These are phyloP conservation scores for Seriola quinqueradiata DNA, from an alignment of 2,113 vertebrate species.

Conservation along the genomic window DNA sequence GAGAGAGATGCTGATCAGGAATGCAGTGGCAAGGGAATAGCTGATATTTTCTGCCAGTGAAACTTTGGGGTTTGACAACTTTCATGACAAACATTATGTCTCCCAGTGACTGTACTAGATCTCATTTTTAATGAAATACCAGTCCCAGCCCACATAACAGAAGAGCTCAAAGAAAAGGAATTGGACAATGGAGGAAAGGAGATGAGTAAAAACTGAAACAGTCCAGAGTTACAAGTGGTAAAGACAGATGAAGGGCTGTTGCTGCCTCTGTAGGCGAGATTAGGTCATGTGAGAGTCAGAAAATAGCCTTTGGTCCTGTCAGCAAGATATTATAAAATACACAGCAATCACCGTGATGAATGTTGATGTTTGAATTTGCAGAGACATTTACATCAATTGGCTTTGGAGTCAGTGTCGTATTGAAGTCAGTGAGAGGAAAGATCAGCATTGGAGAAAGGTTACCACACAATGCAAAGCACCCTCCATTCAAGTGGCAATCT, in stretches of 20 bases:
- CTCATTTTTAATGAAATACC: slow-evolving; percentile 2
- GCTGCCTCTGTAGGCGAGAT: slow-evolving; percentile 12
- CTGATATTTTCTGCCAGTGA: slow-evolving; percentile 4
- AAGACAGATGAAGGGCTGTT: background rate
- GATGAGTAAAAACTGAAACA: background rate
- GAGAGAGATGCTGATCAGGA: slow-evolving; percentile 46
- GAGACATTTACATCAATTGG: background rate
- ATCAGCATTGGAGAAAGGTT: background rate
- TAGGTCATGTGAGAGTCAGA: slow-evolving; percentile 1
- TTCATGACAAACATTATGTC: background rate
- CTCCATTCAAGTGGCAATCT: background rate
- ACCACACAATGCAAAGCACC: background rate
- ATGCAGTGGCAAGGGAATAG: slow-evolving; percentile 11
- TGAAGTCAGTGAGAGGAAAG: background rate
- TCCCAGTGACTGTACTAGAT: background rate
- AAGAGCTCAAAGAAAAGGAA: background rate
- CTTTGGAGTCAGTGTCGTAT: background rate
- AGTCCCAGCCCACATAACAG: background rate
- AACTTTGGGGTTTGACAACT: background rate
- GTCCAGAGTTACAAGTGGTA: background rate
- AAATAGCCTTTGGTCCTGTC: slow-evolving; percentile 12
- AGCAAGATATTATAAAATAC: slow-evolving; percentile 18
- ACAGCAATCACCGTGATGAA: slow-evolving; percentile 8
- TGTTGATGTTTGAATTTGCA: background rate
- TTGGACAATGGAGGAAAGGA: background rate